Evolutionary conservation across 1,140 invertebrate genomes (phyloP).

Genomic region (Drosophila bocqueti): DNA sequence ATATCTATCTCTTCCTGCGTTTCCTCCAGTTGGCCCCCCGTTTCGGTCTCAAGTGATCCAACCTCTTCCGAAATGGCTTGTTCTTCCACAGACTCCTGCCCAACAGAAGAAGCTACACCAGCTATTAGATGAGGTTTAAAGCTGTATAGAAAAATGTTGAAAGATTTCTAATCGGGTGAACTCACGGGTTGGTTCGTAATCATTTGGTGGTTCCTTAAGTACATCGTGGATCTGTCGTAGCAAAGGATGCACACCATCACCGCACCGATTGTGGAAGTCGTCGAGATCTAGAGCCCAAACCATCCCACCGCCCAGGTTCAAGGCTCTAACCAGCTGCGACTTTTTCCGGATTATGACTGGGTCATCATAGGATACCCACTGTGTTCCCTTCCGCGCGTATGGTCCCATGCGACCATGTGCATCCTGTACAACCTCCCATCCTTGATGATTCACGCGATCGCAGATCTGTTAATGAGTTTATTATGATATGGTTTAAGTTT

Average conservation of each 20-base stretch:
- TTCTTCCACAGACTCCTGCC: constrained; percentile 54
- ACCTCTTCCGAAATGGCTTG: constrained; percentile 42
- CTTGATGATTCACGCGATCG: constrained; percentile 90
- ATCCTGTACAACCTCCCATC: constrained; percentile 93
- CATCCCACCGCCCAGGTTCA: constrained; percentile 94
- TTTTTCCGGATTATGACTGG: constrained; percentile 91
- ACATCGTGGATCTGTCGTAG: constrained; percentile 89
- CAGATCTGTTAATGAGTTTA: constrained; percentile 88
- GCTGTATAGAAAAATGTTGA: background rate
- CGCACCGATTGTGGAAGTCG: constrained; percentile 92
- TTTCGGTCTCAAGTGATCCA: constrained; percentile 44
- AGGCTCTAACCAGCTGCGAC: constrained; percentile 90
- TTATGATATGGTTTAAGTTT: too few relatives aligned
- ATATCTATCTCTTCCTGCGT: constrained; percentile 20
- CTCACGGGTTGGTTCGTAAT: constrained; percentile 67
- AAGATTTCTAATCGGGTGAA: background rate
- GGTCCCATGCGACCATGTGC: constrained; percentile 92
- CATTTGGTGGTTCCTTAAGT: constrained; percentile 85
- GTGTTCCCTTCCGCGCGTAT: constrained; percentile 93
- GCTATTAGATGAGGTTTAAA: constrained; percentile 30
- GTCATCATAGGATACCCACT: constrained; percentile 96
- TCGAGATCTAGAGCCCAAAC: constrained; percentile 96
- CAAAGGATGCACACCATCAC: constrained; percentile 91
- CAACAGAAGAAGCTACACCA: constrained; percentile 51
- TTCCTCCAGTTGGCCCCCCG: constrained; percentile 16